These are phyloP conservation scores for Panopea generosa DNA, from an alignment of 2,888 invertebrate genomes.

Conservation along the genomic window DNA sequence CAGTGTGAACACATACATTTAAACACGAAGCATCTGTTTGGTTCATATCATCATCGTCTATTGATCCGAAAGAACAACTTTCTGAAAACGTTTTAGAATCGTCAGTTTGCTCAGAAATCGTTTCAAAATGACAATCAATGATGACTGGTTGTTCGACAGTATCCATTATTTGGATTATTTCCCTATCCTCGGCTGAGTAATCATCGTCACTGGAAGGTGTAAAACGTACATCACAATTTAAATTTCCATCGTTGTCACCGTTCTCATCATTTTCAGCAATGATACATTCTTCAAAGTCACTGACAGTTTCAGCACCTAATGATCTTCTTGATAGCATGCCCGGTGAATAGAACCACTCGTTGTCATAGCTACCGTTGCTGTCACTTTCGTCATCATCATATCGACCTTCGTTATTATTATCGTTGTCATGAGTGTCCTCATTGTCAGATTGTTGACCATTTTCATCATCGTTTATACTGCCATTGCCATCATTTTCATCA, in stretches of 20 bases:
- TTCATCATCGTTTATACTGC: not conserved
- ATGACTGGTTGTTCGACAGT: conserved; percentile 24
- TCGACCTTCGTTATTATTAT: conserved; percentile 4
- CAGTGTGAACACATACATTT: too few relatives aligned
- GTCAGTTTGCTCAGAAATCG: conserved; percentile 15
- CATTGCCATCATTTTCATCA: not conserved
- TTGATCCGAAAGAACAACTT: too few relatives aligned
- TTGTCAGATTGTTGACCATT: too few relatives aligned
- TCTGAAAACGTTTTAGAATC: too few relatives aligned
- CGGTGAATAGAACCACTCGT: conserved; percentile 17
- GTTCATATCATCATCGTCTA: too few relatives aligned
- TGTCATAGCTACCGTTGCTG: not conserved
- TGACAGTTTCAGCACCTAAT: conserved; percentile 1
- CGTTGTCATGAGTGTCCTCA: not conserved
- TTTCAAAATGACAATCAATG: conserved; percentile 41
- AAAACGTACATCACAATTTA: not conserved
- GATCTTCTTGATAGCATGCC: conserved; percentile 38
- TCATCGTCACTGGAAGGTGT: not conserved
- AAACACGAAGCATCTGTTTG: too few relatives aligned
- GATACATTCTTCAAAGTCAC: not conserved
- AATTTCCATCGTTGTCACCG: not conserved
- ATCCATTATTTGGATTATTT: conserved; percentile 43
- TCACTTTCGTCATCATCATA: not conserved
- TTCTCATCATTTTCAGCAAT: not conserved
- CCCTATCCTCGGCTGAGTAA: conserved; percentile 36